phyloP scores from a whole-genome alignment of 1,140 invertebrate species.

The Onthophagus taurus region DNA sequence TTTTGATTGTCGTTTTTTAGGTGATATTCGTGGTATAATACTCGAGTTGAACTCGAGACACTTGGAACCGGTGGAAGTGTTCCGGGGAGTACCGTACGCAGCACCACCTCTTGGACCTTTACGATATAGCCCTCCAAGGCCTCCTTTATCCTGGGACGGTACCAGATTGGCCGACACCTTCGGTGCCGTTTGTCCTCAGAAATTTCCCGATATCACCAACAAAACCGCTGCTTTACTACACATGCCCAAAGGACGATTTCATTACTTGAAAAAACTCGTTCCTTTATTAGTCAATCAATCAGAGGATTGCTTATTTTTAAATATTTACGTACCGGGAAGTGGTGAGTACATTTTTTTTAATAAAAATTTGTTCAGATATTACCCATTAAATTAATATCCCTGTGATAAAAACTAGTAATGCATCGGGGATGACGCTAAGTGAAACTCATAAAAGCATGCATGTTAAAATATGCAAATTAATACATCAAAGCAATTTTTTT shows the following conservation, averaged over 20 bases:
- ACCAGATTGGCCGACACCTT: constrained; percentile 64
- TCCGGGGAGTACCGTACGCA: constrained; percentile 75
- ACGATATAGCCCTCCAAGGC: constrained; percentile 59
- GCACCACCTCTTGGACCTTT: constrained; percentile 62
- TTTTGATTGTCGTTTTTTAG: background rate
- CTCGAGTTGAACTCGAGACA: constrained; percentile 65
- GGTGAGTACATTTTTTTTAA: constrained; percentile 44
- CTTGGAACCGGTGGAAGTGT: constrained; percentile 72
- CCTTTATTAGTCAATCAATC: constrained; percentile 66
- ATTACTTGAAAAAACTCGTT: constrained; percentile 52
- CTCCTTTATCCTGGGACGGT: constrained; percentile 59
- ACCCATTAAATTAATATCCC: too few relatives aligned
- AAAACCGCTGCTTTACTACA: constrained; percentile 52
- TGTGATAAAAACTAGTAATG: too few relatives aligned
- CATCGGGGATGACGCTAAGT: too few relatives aligned
- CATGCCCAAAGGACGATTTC: constrained; percentile 61
- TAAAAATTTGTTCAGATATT: background rate
- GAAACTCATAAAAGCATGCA: too few relatives aligned
- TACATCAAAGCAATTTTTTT: too few relatives aligned
- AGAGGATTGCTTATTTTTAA: constrained; percentile 85
- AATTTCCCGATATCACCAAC: constrained; percentile 61
- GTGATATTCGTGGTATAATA: constrained; percentile 58
- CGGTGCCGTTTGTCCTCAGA: constrained; percentile 69
- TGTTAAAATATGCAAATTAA: too few relatives aligned
- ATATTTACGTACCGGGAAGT: constrained; percentile 78